Evolutionary conservation across 2,113 vertebrate species (phyloP).

Genomic region (Tricholaema leucomelas): DNA sequence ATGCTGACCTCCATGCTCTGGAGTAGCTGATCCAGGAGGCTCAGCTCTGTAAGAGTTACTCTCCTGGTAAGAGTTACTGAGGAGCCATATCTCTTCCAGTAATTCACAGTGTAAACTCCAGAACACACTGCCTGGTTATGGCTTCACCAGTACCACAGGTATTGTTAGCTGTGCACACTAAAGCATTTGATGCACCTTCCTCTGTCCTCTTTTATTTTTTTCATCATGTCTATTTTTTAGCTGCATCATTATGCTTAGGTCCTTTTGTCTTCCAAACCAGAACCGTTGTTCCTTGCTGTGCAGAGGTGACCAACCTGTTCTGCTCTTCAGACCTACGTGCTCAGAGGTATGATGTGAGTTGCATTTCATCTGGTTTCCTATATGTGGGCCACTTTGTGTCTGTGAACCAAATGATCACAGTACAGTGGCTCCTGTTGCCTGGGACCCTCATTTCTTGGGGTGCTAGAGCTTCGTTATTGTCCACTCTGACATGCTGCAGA

Average conservation of each 20-base stretch:
- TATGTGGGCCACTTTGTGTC: fast-evolving
- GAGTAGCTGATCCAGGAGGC: not conserved
- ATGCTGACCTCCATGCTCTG: not conserved
- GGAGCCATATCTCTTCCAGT: not conserved
- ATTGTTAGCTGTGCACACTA: not conserved
- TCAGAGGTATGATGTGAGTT: not conserved
- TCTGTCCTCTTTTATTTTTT: not conserved
- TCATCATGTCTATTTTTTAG: not conserved
- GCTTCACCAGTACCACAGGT: not conserved
- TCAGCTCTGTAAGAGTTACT: not conserved
- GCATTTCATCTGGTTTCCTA: not conserved
- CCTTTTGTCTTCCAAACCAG: not conserved
- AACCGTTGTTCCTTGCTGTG: not conserved
- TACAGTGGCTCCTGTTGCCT: not conserved
- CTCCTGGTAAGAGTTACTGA: not conserved
- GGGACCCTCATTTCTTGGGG: not conserved
- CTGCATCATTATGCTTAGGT: not conserved
- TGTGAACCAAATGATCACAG: not conserved
- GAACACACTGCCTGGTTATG: not conserved
- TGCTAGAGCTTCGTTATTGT: not conserved
- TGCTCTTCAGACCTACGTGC: fast-evolving
- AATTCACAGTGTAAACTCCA: not conserved
- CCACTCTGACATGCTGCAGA: not conserved
- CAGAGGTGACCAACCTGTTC: not conserved
- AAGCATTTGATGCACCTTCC: not conserved